phyloP scores from a whole-genome alignment of 2,113 vertebrate species.

The Asarcornis scutulata region DNA sequence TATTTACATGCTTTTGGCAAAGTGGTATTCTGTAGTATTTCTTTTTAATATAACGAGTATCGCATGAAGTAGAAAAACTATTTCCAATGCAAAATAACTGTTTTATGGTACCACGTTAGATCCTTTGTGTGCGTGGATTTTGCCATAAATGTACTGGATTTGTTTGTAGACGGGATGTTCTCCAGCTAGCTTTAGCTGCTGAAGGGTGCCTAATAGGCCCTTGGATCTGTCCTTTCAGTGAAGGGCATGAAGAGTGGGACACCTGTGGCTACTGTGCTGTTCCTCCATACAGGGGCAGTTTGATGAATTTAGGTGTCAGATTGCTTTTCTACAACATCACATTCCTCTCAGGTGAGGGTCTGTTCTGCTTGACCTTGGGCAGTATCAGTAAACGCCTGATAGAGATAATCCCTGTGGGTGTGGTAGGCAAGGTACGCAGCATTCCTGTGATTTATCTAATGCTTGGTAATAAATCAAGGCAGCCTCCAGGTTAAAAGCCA shows the following conservation, averaged over 20 bases:
- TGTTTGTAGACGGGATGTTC: background rate
- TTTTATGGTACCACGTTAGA: background rate
- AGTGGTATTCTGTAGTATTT: background rate
- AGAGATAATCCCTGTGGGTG: fast-evolving
- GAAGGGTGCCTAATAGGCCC: background rate
- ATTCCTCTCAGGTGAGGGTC: background rate
- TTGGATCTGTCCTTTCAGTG: background rate
- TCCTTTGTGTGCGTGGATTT: background rate
- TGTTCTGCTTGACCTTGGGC: background rate
- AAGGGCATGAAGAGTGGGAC: background rate
- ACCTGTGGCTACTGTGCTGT: fast-evolving
- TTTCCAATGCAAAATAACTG: background rate
- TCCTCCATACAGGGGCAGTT: background rate
- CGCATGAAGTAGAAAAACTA: background rate
- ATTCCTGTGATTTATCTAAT: background rate
- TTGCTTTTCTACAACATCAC: background rate
- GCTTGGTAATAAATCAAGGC: background rate
- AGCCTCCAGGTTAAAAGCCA: background rate
- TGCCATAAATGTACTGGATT: background rate
- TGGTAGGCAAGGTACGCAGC: background rate
- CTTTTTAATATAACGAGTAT: background rate
- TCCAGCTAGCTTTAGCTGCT: background rate
- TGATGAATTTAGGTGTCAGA: background rate
- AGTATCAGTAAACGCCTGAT: background rate
- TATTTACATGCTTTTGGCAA: background rate